Conservation (phyloP, 2,113 vertebrate genomes). For the Passer domesticus region DNA sequence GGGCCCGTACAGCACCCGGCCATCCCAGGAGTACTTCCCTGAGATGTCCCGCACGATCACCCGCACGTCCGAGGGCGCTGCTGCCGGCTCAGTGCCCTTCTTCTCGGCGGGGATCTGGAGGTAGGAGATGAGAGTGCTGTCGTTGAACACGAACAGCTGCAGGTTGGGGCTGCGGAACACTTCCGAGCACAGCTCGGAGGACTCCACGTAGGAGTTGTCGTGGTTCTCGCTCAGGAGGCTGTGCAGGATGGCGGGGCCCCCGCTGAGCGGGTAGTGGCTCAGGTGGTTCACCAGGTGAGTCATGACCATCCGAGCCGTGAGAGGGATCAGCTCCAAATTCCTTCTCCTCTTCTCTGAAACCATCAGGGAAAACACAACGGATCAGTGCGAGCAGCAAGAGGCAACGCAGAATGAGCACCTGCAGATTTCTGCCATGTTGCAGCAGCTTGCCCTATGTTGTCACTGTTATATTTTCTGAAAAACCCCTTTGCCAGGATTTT, state of each 20-base stretch:
- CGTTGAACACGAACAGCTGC: slow-evolving; percentile 96
- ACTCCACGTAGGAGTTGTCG: slow-evolving; percentile 88
- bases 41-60: slow-evolving; percentile 97
- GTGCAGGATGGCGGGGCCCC: slow-evolving; percentile 91
- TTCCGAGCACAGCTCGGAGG: slow-evolving; percentile 89
- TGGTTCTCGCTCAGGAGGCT: slow-evolving; percentile 95
- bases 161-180: slow-evolving; percentile 95
- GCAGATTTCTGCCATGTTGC: not conserved
- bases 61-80: slow-evolving; percentile 82
- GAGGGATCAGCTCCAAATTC: slow-evolving; percentile 91
- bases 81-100: slow-evolving; percentile 20
- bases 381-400: not conserved
- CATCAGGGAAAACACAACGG: not conserved
- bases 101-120: slow-evolving; percentile 86
- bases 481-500: too few relatives aligned
- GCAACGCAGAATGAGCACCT: not conserved
- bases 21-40: slow-evolving; percentile 98
- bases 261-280: slow-evolving; percentile 89
- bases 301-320: slow-evolving; percentile 95
- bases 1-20: slow-evolving; percentile 85
- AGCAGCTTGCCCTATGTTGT: not conserved
- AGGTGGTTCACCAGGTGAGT: slow-evolving; percentile 96
- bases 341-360: slow-evolving; percentile 85
- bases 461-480: too few relatives aligned
- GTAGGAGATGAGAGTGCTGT: slow-evolving; percentile 94